phyloP scores from a whole-genome alignment of 2,113 vertebrate genomes.

The Protobothrops flavoviridis region DNA sequence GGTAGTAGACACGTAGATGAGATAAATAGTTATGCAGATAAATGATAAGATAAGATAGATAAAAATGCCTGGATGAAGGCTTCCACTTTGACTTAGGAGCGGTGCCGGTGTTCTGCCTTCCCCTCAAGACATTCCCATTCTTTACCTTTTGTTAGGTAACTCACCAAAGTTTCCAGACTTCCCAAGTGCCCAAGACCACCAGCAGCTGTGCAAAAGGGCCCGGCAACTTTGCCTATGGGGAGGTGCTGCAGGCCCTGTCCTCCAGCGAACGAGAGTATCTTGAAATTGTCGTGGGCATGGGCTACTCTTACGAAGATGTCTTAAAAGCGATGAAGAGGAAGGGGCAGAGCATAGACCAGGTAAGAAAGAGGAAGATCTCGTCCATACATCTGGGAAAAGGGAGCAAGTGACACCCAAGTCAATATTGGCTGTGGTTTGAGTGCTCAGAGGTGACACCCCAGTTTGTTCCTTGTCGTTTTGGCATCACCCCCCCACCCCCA shows the following conservation, averaged over 20 bases:
- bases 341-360: conserved; percentile 95
- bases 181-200: conserved; percentile 73
- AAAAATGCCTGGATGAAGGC: not conserved
- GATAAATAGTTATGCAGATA: too few species aligned
- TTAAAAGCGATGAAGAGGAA: conserved; percentile 95
- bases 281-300: conserved; percentile 92
- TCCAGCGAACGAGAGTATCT: conserved; percentile 86
- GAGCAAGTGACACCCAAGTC: not conserved
- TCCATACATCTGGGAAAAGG: not conserved
- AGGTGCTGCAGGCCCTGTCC: conserved; percentile 78
- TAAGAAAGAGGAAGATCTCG: conserved; percentile 49
- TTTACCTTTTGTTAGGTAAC: conserved; percentile 53
- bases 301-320: conserved; percentile 89
- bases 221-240: not conserved
- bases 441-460: not conserved
- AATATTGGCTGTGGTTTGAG: not conserved
- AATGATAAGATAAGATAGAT: too few species aligned
- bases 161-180: conserved; percentile 64
- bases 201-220: conserved; percentile 46
- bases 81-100: not conserved
- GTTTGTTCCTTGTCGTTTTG: not conserved
- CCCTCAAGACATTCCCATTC: not conserved
- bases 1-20: too few species aligned
- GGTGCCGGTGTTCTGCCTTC: not conserved
- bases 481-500: fast-evolving